A percentile compares a stretch with the other conserved stretches of the same genome.
phyloP scores from a whole-genome alignment of 2,113 vertebrate genomes.

The Neolamprologus devosi region DNA sequence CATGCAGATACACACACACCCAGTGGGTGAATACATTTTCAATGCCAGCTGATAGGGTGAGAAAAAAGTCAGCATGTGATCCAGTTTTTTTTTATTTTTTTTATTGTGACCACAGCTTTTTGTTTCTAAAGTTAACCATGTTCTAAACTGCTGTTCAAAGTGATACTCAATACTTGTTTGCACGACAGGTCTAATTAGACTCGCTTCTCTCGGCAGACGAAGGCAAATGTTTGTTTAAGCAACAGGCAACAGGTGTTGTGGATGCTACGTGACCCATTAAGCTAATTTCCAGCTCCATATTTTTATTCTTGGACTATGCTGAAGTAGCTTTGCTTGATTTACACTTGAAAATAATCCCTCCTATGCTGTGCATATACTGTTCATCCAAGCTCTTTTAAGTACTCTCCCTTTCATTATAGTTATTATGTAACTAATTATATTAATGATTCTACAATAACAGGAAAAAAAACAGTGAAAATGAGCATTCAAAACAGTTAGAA shows the following conservation, averaged over 20 bases:
- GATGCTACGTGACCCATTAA: neutral
- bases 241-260: neutral
- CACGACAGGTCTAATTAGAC: neutral
- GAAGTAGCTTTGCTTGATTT: neutral
- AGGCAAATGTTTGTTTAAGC: neutral
- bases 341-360: neutral
- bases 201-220: neutral
- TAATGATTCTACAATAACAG: neutral
- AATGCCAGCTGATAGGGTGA: neutral
- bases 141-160: neutral
- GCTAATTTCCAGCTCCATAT: neutral
- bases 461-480: neutral
- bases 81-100: fast-evolving
- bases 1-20: neutral
- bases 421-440: neutral
- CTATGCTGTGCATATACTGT: neutral
- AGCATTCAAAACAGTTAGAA: neutral
- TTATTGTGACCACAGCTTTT: neutral
- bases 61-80: neutral
- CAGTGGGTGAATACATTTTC: neutral
- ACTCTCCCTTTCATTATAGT: neutral
- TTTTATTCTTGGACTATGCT: neutral
- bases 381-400: neutral
- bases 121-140: neutral
- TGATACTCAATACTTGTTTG: neutral